phyloP scores from a whole-genome alignment of 1,140 invertebrate genomes.

The Diprion similis region DNA sequence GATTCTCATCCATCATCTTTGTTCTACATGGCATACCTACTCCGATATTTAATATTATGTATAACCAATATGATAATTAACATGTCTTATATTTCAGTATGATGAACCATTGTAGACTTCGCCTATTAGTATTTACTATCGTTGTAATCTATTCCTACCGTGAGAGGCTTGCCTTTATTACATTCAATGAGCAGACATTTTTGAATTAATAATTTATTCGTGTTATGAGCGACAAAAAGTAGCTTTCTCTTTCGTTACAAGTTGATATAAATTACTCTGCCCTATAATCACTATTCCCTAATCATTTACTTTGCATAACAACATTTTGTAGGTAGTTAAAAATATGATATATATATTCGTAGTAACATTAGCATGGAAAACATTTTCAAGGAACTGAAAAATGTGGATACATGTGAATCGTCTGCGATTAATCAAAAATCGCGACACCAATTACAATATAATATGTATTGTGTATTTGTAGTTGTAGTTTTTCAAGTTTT shows the following conservation, averaged over 20 bases:
- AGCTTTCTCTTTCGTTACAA: too few species aligned
- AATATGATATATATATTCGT: neutral
- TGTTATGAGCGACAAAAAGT: too few species aligned
- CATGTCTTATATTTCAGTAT: neutral
- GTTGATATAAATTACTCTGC: too few species aligned
- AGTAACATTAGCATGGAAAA: neutral
- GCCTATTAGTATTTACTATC: neutral
- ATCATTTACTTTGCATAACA: neutral
- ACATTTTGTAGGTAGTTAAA: neutral
- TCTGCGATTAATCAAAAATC: neutral
- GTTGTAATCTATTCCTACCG: too few species aligned
- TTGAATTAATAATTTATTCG: too few species aligned
- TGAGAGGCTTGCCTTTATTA: too few species aligned
- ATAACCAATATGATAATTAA: neutral
- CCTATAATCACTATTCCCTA: too few species aligned
- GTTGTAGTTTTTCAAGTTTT: too few species aligned
- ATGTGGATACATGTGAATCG: neutral
- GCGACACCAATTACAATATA: neutral
- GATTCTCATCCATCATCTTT: neutral
- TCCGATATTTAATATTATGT: neutral
- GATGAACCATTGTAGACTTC: neutral
- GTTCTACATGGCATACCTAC: neutral
- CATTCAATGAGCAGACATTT: too few species aligned
- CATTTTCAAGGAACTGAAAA: slow-evolving; percentile 13
- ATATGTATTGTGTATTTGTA: neutral